Evolutionary conservation across 2,113 vertebrate species (phyloP), one percentile per base, ranked within the genome.

Genomic region (Poicephalus meyeri): DNA sequence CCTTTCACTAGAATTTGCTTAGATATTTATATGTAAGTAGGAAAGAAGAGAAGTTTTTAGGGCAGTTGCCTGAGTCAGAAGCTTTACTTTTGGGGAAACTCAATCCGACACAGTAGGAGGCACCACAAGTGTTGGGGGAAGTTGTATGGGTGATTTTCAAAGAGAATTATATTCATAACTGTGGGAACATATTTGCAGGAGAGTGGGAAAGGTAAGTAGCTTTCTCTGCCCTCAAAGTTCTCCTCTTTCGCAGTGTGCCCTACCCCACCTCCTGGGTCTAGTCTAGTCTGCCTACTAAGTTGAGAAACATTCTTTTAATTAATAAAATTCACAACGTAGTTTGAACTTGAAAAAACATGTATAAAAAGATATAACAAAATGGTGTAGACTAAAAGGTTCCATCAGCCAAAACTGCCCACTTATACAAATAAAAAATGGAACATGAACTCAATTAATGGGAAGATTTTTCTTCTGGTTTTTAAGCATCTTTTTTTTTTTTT

Each of bases 251-350:
- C 46, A 28, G 63, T 6, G 64, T 23, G 88, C 95, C 88, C 92
- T 97, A 72, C 96, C 95, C 92, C 88, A 64, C 52, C 88, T 95
- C 53, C 83, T 77, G 88, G 92, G 78, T 91, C 89, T 86, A 58
- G 52, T 63, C 83, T 80, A 94, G 91, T 88, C 88, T 94, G 93
- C 81, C 86, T 66, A 33, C 90, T 82, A 33, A 76, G 87, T 52
- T 97, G 93, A 80, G 95, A 97, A 96, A 95, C 72, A 91, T 89
- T 90, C 84, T 84, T 90, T 73, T 95, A 85, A 91, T 89, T 96
- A 96, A 95, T 70, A 91, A 93, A 96, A 96, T 95, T 95, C 94
- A 85, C 63, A 89, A 7, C 68, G 87, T 81, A 90, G 81, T 4
- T 91, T 76, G 56, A 46, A 85, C 96, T 88, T 93, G 95, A 94